phyloP scores from a whole-genome alignment of 2,797 vertebrate genomes.

The Sorex maritimensis region DNA sequence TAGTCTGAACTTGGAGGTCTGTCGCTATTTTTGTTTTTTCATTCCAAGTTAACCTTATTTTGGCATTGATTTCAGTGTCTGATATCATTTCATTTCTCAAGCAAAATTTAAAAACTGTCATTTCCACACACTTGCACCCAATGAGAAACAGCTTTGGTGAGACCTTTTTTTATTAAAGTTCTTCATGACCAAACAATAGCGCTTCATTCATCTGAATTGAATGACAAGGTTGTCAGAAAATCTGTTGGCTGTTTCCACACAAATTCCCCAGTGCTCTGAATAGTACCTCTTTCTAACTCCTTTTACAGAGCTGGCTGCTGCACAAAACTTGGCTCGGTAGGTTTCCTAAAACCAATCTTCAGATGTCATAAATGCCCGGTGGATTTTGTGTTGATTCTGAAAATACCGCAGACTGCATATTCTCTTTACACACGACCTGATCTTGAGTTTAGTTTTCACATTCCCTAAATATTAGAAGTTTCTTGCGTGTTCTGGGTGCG shows the following conservation, averaged over 20 bases:
- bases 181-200: constrained; percentile 78
- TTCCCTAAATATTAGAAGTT: constrained; percentile 69
- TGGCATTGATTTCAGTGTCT: constrained; percentile 78
- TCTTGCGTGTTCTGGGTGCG: background rate
- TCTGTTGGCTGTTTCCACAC: constrained; percentile 75
- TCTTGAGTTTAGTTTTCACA: constrained; percentile 63
- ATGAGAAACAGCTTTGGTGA: constrained; percentile 75
- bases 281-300: constrained; percentile 71
- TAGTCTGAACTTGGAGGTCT: constrained; percentile 50
- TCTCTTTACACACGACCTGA: constrained; percentile 55
- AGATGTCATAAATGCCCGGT: constrained; percentile 63
- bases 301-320: constrained; percentile 54
- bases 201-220: constrained; percentile 82
- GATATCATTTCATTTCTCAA: constrained; percentile 80
- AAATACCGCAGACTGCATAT: constrained; percentile 49
- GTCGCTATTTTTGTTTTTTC: constrained; percentile 49
- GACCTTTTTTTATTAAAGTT: constrained; percentile 80
- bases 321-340: constrained; percentile 60
- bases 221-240: constrained; percentile 84
- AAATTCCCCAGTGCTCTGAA: constrained; percentile 71
- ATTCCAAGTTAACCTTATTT: constrained; percentile 75
- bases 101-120: constrained; percentile 79
- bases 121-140: constrained; percentile 65
- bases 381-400: constrained; percentile 76
- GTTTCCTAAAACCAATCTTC: constrained; percentile 76